phyloP scores from a whole-genome alignment of 2,797 vertebrate genomes.

The Alectoris magna region DNA sequence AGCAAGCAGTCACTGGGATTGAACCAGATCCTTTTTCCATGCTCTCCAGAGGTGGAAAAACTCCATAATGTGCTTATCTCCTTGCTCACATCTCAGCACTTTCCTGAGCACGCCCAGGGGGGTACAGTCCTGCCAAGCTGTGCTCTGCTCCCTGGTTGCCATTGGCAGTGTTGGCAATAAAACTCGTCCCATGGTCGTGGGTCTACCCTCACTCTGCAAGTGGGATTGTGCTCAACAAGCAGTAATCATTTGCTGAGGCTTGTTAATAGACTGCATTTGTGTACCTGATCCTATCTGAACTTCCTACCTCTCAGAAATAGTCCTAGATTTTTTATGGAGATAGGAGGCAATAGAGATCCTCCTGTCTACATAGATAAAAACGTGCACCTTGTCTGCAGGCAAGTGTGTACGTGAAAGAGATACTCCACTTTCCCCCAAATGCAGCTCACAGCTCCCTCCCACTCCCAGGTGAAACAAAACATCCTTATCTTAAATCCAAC shows the following conservation, averaged over 20 bases:
- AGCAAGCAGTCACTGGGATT: accelerated
- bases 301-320: not conserved
- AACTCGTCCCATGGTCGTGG: not conserved
- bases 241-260: not conserved
- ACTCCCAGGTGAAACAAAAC: too few species aligned
- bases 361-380: not conserved
- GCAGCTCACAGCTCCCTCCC: not conserved
- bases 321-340: not conserved
- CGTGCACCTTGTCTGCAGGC: not conserved
- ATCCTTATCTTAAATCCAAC: not conserved
- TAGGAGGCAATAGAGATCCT: not conserved
- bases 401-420: not conserved
- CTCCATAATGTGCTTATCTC: not conserved
- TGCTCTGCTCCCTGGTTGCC: not conserved
- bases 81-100: not conserved
- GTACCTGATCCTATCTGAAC: not conserved
- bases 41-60: not conserved
- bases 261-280: accelerated
- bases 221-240: not conserved
- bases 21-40: not conserved
- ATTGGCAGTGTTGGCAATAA: not conserved
- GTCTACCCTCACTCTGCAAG: not conserved
- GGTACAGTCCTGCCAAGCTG: not conserved
- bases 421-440: not conserved
- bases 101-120: not conserved